These are phyloP conservation scores for Erythrolamprus reginae DNA, from an alignment of 2,113 vertebrate genomes.

Conservation along the genomic window DNA sequence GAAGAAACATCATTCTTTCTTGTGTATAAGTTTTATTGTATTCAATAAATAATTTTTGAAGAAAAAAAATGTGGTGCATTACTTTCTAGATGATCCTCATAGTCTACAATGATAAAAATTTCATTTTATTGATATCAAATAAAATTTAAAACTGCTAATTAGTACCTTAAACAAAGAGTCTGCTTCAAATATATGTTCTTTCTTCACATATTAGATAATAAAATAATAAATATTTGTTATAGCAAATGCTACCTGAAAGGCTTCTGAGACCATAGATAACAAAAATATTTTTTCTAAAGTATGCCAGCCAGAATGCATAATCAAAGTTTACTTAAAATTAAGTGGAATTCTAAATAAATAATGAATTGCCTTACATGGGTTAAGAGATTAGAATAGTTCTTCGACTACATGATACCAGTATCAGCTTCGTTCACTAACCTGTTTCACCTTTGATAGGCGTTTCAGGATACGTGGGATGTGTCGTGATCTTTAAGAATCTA, in stretches of 20 bases:
- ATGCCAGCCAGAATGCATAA: neutral
- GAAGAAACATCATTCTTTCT: too few relatives aligned
- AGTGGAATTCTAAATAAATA: neutral
- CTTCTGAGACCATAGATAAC: neutral
- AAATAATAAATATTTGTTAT: neutral
- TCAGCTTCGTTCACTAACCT: neutral
- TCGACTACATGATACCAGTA: neutral
- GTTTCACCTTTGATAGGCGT: neutral
- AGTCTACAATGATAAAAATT: neutral
- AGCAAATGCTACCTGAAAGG: neutral
- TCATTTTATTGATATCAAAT: neutral
- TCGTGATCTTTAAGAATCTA: neutral
- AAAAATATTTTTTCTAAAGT: neutral
- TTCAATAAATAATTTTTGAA: too few relatives aligned
- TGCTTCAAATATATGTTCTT: neutral
- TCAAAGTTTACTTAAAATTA: neutral
- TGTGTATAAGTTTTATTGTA: too few relatives aligned
- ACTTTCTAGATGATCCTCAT: too few relatives aligned
- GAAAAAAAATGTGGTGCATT: too few relatives aligned
- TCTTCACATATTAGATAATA: neutral
- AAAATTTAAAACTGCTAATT: neutral
- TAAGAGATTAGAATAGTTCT: neutral
- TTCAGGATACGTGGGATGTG: neutral
- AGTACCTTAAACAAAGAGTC: neutral
- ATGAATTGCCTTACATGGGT: neutral